Percentiles rank a stretch among this genome's conserved stretches.
Conservation (phyloP, 2,797 vertebrate species). For the Leptoclinus maculatus region DNA sequence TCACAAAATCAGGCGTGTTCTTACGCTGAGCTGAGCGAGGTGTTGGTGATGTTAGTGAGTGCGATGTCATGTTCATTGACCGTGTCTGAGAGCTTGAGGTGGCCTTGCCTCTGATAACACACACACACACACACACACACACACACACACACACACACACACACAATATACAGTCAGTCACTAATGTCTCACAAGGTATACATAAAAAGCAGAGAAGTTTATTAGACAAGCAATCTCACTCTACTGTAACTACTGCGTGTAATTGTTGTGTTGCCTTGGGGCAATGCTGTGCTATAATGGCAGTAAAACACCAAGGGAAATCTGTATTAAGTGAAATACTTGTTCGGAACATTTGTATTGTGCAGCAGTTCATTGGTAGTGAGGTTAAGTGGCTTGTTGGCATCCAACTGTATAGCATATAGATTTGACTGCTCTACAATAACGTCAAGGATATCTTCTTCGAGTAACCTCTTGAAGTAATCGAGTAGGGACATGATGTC, state of each 20-base stretch:
- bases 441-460: background rate
- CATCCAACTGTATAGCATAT: background rate
- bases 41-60: constrained; percentile 5
- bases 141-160: background rate
- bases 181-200: background rate
- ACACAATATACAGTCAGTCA: background rate
- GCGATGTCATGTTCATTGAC: constrained; percentile 50
- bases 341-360: background rate
- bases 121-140: constrained; percentile 2
- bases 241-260: background rate
- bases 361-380: background rate
- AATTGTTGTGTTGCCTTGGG: background rate
- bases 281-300: background rate
- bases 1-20: constrained; percentile 3
- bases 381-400: background rate
- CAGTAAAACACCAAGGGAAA: background rate
- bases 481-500: background rate
- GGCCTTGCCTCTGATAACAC: constrained; percentile 19
- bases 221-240: background rate
- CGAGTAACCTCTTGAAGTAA: background rate
- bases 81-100: constrained; percentile 20
- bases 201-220: background rate
- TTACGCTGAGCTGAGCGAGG: constrained; percentile 1
- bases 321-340: background rate
- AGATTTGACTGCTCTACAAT: background rate